These are phyloP conservation scores for Muricea muricata DNA, from an alignment of 92 coral and sea anemone species.

Conservation along the genomic window DNA sequence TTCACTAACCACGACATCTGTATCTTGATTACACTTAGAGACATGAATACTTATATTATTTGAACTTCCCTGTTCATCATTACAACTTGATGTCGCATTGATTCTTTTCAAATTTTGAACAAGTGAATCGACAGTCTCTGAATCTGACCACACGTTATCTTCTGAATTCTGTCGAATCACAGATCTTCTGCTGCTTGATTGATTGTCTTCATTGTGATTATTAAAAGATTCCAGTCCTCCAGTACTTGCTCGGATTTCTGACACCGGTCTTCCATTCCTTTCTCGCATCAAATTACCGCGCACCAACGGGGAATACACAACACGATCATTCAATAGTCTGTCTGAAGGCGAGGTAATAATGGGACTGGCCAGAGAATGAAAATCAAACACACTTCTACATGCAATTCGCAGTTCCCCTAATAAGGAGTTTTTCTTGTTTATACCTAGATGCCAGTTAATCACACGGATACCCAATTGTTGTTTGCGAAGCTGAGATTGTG, in stretches of 20 bases:
- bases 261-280: not conserved
- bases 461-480: slow-evolving; percentile 84
- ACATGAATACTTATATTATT: not conserved
- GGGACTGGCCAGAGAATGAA: slow-evolving; percentile 63
- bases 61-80: not conserved
- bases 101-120: slow-evolving; percentile 39
- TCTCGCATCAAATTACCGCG: not conserved
- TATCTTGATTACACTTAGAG: not conserved
- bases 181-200: not conserved
- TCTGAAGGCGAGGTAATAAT: slow-evolving; percentile 49
- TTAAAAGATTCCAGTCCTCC: not conserved
- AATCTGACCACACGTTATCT: slow-evolving; percentile 1
- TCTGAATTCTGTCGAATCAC: not conserved
- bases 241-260: not conserved
- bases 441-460: slow-evolving; percentile 67
- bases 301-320: slow-evolving; percentile 11
- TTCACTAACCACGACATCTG: not conserved
- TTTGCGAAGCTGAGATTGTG: slow-evolving; percentile 73
- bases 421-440: slow-evolving; percentile 64
- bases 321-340: not conserved
- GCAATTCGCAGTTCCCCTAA: slow-evolving; percentile 88
- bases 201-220: not conserved
- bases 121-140: slow-evolving; percentile 29
- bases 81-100: not conserved
- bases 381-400: slow-evolving; percentile 70